Evolutionary conservation across 2,113 vertebrate genomes (phyloP), one percentile per base, ranked within the genome.

Genomic region (Orcinus orca): DNA sequence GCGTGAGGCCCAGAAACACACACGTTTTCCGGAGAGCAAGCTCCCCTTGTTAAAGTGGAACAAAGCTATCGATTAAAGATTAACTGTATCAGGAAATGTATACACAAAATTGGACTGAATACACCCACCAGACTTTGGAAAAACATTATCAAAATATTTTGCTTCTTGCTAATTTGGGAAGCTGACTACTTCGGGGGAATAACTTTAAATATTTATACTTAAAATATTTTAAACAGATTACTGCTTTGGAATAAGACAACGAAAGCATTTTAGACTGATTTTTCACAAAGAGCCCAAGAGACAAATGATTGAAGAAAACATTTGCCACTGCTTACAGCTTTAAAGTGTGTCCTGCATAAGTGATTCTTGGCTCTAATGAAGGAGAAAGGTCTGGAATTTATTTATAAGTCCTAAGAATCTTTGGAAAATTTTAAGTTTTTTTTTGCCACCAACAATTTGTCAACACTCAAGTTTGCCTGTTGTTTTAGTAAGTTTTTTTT

Each of bases 61-160:
- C 3, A 0, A 44, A 36, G 17, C 70, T 53, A 2, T 50, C 10
- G 14, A 41, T 62, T 33, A 38, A 68, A 83, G 80, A 25, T 13
- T 0, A 23, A 9, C 25, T 53, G 17, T 44, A 26, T 53, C 18
- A 21, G 55, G 26, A 76, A 76, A n/a, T 23, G 7, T 33, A 38
- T 8, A 8, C 3, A 1, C 8, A 10, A 25, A 20, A 8, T 44
- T 10, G 58, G 50, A 33, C 1, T 6, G 53, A 55, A 65, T 14
- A 38, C 15, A 36, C 47, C 33, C 73, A 29, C 1, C 26, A n/a
- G 50, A 21, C 73, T 76, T 73, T 33, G 73, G 93, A 55, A 80
- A 89, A 68, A 58, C 18, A 47, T 92, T 58, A 62, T 70, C 68
- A 84, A 47, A n/a, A 12, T 91, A 15, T 60, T 80, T 89, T 44